Base-by-base conservation (phyloP, 2,888 invertebrate genomes). In the Drosophila testacea region DNA sequence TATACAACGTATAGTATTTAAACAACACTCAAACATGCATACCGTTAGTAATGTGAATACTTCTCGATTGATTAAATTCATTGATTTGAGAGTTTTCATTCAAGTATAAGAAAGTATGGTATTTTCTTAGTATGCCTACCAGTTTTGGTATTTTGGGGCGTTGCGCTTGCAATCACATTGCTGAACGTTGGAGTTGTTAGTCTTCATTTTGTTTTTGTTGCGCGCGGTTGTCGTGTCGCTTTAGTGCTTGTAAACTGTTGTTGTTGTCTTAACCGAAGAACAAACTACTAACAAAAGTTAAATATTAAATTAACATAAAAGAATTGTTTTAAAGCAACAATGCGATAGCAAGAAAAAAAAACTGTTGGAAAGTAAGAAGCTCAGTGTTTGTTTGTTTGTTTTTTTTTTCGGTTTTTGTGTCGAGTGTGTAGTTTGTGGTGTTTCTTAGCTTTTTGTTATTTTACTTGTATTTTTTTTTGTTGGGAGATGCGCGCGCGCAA, bases 401-500 rank as follows among this genome's bases (percentile, higher is more conserved):
- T 64, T 54, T 65, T 57, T 68, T 60, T 60, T 57, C 16, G 38
- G 50, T 60, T 67, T 69, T 66, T 81, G 54, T 73, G 74, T 70
- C 39, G 57, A 50, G 76, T 68, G 61, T 65, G 34, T 59, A 68
- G 59, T 72, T 68, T 71, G 67, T 67, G 62, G 39, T 65, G 69
- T 36, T 66, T 57, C 71, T 71, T 63, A 60, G 63, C 52, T 42
- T 67, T 75, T 59, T 57, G 42, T 32, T 47, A 10, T 59, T 70
- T 7, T 60, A 55, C 59, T 66, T 6, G 56, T 57, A 62, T 65
- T 67, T 36, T 36, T 63, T 71, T 6, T 59, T 54, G 61, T 65
- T 73, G 65, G 51, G 62, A 65, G 81, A 83, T 82, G 83, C 83
- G 82, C 82, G 83, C 81, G 83, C 83, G 81, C 83, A 83, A 77